Base-by-base conservation (phyloP, 2,888 invertebrate species). In the Salticus scenicus region DNA sequence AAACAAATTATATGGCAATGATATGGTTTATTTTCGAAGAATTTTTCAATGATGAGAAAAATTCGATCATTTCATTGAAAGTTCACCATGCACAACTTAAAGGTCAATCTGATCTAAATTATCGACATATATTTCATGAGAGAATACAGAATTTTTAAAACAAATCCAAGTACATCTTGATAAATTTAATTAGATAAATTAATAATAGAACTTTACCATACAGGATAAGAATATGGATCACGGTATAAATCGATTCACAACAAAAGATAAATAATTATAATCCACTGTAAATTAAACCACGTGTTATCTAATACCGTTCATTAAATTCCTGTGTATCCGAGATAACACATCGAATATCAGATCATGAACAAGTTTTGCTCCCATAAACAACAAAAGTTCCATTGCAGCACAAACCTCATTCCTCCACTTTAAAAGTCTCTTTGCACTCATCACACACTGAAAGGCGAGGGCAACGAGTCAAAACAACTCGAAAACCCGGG, bases 361-460 rank as follows among this genome's bases (percentile, higher is more conserved):
- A 69, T 41, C 66, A 67, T 24, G 74, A 51, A 41, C 31, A 41
- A 41, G 64, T 47, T 47, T 70, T 27, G 79, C 57, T 74, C 70
- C 64, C 78, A 73, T 79, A 79, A 85, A 47, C 17, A 51, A 28
- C 42, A 27, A 28, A 69, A 66, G 47, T 63, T 85, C 47, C 84
- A 74, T 79, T 69, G 63, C 78, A 42, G 63, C 10, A 24, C 27
- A 67, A 78, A 79, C 73, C 64, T 74, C 78, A 78, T 70, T 79
- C 69, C 69, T 41, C 28, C 57, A 37, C 37, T 64, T 79, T 85
- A 79, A 74, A 85, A 74, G 47, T 79, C 42, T 64, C 78, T 85
- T 85, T 85, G 84, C 84, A 85, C 84, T 74, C 84, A 85, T 85
- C 84, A 85, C n/a, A n/a, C 84, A 78, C 84, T 84, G 67, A 20